Evolutionary conservation across 2,113 vertebrate species (phyloP), one percentile per base, ranked within the genome.

Genomic region (Athene cunicularia): DNA sequence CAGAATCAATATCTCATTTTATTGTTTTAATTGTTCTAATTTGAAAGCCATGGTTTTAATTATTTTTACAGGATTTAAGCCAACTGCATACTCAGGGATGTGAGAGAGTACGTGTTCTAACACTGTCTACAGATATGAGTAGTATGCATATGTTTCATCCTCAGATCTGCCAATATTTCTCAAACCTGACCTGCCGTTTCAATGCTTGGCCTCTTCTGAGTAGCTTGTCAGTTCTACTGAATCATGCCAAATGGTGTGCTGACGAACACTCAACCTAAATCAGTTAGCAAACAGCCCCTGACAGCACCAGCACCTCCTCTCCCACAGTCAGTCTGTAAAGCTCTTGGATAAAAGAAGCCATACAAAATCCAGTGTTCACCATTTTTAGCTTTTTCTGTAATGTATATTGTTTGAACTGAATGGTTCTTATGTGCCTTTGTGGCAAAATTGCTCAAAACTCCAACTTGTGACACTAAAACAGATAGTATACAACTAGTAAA

Each of bases 81-180:
- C 67, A 94, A 62, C 33, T 47, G 58, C 64, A 43, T 32, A 39
- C n/a, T 67, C 49, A 71, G 50, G 16, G 64, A 83, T 55, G 59
- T 0, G 2, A 93, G 28, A 59, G 75, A 95, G 37, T 68, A 59
- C 0, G 2, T 23, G 28, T 64, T 88, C 75, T 67, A 92, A 75
- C 43, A 83, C 0, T 83, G 43, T 66, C 82, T 90, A 27, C 49
- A 84, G 72, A 88, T 43, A 92, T 8, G 50, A 77, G 45, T 32
- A 90, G 17, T 8, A 52, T 16, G n/a, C 41, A 90, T 26, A 50
- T 18, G 60, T 76, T 93, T 93, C 82, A n/a, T 62, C 41, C 53
- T 50, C 59, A 84, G 55, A 41, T 77, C 55, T 93, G 75, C 45
- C 88, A 95, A 8, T 8, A 66, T 33, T 92, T 72, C 62, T 86